These are phyloP conservation scores for Mesocentrotus franciscanus DNA, from an alignment of 53 echinoderm and acorn worm species.

Conservation along the genomic window DNA sequence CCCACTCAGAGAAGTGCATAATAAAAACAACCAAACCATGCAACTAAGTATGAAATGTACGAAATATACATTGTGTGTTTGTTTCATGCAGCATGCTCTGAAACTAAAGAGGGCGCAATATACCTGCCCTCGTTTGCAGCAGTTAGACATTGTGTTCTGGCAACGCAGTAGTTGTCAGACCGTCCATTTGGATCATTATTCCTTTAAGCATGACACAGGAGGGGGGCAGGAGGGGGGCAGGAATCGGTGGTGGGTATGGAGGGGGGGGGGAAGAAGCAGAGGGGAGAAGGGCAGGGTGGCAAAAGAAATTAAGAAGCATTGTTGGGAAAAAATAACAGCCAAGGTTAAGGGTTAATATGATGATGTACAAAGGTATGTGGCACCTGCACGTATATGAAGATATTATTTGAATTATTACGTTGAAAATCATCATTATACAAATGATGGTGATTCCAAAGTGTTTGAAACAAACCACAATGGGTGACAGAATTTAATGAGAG, in stretches of 20 bases:
- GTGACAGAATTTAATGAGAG: too few species aligned
- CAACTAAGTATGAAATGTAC: not conserved
- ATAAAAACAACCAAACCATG: not conserved
- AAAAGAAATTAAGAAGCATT: slow-evolving; percentile 40
- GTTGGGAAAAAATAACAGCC: not conserved
- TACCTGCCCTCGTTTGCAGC: slow-evolving; percentile 58
- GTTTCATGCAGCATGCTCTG: not conserved
- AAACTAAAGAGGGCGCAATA: slow-evolving; percentile 14
- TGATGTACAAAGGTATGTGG: not conserved
- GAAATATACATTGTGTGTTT: not conserved
- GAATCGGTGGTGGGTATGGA: not conserved
- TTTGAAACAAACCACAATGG: too few species aligned
- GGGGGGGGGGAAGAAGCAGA: not conserved
- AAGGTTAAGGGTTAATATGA: slow-evolving; percentile 25
- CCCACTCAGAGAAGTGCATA: not conserved
- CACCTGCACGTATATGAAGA: too few species aligned
- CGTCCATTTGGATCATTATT: slow-evolving; percentile 88
- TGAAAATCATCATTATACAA: too few species aligned
- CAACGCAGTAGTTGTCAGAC: slow-evolving; percentile 88
- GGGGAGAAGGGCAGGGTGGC: not conserved
- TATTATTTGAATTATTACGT: too few species aligned
- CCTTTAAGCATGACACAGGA: not conserved
- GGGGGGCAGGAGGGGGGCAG: not conserved
- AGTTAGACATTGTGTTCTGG: slow-evolving; percentile 43
- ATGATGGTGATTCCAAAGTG: too few species aligned